Evolutionary conservation across 1,140 invertebrate genomes (phyloP).

Genomic region (Stegodyphus dumicola): DNA sequence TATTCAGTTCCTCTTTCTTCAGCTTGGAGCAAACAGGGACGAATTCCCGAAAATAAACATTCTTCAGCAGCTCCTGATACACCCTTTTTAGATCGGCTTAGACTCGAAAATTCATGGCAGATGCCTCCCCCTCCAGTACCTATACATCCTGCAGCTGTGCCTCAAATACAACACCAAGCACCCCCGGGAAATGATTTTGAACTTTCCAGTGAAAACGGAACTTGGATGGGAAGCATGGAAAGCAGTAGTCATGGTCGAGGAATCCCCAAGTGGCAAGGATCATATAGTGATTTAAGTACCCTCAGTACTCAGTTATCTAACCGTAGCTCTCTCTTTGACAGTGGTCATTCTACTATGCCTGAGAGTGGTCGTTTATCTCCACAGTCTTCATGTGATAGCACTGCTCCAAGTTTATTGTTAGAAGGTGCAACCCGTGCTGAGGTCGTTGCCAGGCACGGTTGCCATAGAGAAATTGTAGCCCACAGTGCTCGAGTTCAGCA

Average conservation of each 20-base stretch:
- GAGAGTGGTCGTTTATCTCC: slow-evolving; percentile 62
- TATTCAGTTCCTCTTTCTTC: slow-evolving; percentile 26
- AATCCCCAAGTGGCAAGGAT: slow-evolving; percentile 85
- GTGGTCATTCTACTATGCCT: slow-evolving; percentile 63
- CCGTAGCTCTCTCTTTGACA: slow-evolving; percentile 62
- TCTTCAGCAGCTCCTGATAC: slow-evolving; percentile 14
- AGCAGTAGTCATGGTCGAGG: slow-evolving; percentile 78
- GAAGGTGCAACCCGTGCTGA: slow-evolving; percentile 65
- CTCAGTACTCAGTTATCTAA: slow-evolving; percentile 63
- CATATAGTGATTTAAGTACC: slow-evolving; percentile 78
- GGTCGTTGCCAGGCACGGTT: slow-evolving; percentile 63
- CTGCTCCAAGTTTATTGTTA: slow-evolving; percentile 64
- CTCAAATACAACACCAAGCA: neutral
- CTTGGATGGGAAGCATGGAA: slow-evolving; percentile 71
- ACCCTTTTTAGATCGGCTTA: slow-evolving; percentile 55
- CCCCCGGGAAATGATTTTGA: slow-evolving; percentile 70
- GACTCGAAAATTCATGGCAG: slow-evolving; percentile 43
- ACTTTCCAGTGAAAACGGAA: slow-evolving; percentile 51
- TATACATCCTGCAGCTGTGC: slow-evolving; percentile 1
- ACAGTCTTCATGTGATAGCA: slow-evolving; percentile 70
- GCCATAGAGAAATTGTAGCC: slow-evolving; percentile 72
- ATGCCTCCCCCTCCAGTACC: slow-evolving; percentile 67
- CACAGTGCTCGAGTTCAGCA: slow-evolving; percentile 83
- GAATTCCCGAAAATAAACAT: neutral
- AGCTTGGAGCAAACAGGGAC: neutral